Percentiles rank a stretch among this genome's conserved stretches.
Evolutionary conservation across 2,797 vertebrate genomes (phyloP).

Genomic region (Peromyscus attwateri): DNA sequence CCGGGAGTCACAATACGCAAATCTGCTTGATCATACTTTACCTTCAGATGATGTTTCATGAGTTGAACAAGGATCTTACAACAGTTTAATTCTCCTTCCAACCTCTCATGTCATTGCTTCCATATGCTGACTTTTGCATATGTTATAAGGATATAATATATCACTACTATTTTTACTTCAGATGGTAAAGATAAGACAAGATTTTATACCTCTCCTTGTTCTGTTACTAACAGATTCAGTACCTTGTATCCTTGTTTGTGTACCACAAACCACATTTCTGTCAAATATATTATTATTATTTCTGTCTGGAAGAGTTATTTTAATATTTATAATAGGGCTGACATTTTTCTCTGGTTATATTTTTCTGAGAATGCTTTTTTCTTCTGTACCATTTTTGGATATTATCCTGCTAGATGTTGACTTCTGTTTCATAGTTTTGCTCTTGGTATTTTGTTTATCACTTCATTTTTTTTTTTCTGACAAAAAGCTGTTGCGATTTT

Average conservation of each 20-base stretch:
- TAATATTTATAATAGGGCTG: neutral
- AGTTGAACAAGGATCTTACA: neutral
- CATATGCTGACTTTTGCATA: neutral
- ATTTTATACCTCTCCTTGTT: neutral
- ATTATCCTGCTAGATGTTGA: neutral
- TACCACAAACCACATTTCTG: neutral
- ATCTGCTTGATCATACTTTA: neutral
- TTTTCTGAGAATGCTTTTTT: neutral
- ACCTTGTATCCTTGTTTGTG: neutral
- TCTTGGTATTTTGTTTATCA: neutral
- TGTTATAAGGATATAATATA: neutral
- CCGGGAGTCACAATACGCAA: neutral
- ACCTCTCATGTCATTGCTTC: neutral
- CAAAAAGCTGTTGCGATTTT: neutral
- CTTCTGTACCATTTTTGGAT: constrained; percentile 7
- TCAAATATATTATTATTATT: neutral
- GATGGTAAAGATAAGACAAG: neutral
- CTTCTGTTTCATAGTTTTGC: neutral
- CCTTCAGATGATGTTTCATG: neutral
- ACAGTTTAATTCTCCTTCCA: neutral
- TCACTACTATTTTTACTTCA: neutral
- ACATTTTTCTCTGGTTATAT: neutral
- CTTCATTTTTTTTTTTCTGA: neutral
- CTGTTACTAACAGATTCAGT: neutral
- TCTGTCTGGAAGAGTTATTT: neutral